Evolutionary conservation across 2,797 vertebrate species (phyloP).

Genomic region (Pogoniulus pusillus): DNA sequence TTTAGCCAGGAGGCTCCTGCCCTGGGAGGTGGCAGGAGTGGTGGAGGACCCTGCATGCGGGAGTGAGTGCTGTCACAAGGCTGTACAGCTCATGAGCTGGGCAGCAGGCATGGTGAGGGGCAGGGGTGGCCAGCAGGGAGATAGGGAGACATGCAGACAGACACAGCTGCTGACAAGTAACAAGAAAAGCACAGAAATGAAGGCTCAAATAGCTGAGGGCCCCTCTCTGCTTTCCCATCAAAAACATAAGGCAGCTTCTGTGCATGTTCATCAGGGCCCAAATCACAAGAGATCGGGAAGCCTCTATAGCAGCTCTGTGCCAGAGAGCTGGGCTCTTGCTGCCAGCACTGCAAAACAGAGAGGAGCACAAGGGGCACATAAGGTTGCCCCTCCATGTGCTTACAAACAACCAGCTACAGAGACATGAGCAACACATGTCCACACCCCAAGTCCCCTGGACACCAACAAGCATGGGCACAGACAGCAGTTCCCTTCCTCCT

Average conservation of each 20-base stretch:
- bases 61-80: fast-evolving
- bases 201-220: constrained; percentile 4
- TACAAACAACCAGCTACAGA: background rate
- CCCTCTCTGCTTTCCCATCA: background rate
- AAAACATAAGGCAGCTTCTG: background rate
- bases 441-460: background rate
- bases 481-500: background rate
- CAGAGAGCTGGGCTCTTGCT: background rate
- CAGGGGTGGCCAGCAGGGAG: background rate
- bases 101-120: background rate
- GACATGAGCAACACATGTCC: background rate
- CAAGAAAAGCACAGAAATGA: background rate
- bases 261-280: constrained; percentile 28
- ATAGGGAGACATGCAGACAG: background rate
- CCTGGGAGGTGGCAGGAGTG: background rate
- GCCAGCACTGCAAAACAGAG: background rate
- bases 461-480: background rate
- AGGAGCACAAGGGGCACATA: background rate
- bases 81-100: background rate
- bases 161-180: background rate
- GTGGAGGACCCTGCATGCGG: background rate
- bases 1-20: background rate
- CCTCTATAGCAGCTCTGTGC: constrained; percentile 52
- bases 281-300: constrained; percentile 58
- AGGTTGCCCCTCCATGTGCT: background rate